Evolutionary conservation across 2,888 invertebrate genomes (phyloP).

Genomic region (Macaria notata): DNA sequence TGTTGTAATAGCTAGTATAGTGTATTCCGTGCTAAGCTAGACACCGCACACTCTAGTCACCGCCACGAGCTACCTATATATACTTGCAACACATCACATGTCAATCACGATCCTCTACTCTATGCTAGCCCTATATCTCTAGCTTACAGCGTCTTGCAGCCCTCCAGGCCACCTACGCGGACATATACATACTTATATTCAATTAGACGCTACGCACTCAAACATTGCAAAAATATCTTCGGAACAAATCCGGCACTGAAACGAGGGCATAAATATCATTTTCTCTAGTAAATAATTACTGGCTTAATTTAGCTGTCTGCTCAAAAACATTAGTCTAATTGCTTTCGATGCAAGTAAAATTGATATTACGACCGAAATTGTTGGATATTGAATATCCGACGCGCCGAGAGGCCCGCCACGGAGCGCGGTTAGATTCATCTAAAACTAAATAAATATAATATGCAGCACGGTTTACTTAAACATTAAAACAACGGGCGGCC

Average conservation of each 20-base stretch:
- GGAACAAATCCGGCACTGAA: slow-evolving; percentile 8
- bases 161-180: slow-evolving; percentile 15
- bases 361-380: slow-evolving; percentile 11
- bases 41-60: slow-evolving; percentile 19
- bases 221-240: slow-evolving; percentile 17
- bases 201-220: slow-evolving; percentile 16
- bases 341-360: slow-evolving; percentile 15
- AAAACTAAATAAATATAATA: slow-evolving; percentile 29
- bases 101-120: slow-evolving; percentile 23
- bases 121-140: slow-evolving; percentile 12
- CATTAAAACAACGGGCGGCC: slow-evolving; percentile 12
- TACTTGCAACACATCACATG: slow-evolving; percentile 24
- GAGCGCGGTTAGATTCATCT: slow-evolving; percentile 11
- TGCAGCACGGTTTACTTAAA: slow-evolving; percentile 21
- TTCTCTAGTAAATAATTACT: slow-evolving; percentile 13
- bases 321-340: slow-evolving; percentile 18
- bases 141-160: slow-evolving; percentile 19
- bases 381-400: slow-evolving; percentile 36
- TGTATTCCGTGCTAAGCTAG: slow-evolving; percentile 13
- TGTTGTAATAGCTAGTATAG: slow-evolving; percentile 3
- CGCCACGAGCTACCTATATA: slow-evolving; percentile 17
- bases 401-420: slow-evolving; percentile 17
- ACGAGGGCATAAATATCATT: slow-evolving; percentile 17
- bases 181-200: slow-evolving; percentile 10
- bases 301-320: slow-evolving; percentile 14